Evolutionary conservation across 1,140 invertebrate species (phyloP).

Genomic region (Telenomus remus): DNA sequence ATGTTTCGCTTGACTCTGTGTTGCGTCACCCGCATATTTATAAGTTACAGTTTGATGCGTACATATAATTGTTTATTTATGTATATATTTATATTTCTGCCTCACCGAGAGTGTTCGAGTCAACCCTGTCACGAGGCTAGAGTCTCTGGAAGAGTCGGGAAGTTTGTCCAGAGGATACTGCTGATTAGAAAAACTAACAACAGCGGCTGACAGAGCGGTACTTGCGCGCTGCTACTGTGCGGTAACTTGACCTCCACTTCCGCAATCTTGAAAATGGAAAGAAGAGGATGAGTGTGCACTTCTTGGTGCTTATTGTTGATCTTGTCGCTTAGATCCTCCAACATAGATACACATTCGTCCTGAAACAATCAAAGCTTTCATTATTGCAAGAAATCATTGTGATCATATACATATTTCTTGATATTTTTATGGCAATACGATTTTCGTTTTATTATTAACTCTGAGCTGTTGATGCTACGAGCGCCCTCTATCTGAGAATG

Average conservation of each 20-base stretch:
- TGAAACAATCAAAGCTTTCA: conserved; percentile 72
- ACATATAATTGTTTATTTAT: conserved; percentile 45
- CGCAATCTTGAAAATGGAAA: conserved; percentile 94
- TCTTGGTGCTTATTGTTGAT: conserved; percentile 90
- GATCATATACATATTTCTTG: no score
- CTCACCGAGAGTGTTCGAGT: conserved; percentile 37
- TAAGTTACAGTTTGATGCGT: conserved; percentile 30
- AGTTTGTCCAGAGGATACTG: conserved; percentile 44
- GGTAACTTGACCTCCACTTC: conserved; percentile 84
- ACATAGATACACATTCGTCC: conserved; percentile 88
- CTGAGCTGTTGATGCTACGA: no score
- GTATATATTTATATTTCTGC: conserved; percentile 56
- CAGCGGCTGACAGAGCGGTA: conserved; percentile 52
- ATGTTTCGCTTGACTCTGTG: conserved; percentile 24
- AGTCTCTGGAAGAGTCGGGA: conserved; percentile 47
- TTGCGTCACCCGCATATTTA: conserved; percentile 27
- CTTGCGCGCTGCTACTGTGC: conserved; percentile 62
- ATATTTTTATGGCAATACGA: no score
- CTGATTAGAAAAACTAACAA: conserved; percentile 54
- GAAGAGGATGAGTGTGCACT: conserved; percentile 87
- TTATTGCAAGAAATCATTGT: no score
- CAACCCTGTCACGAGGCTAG: conserved; percentile 62
- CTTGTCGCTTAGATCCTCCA: conserved; percentile 86
- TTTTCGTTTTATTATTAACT: no score
- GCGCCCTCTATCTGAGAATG: no score